These are phyloP conservation scores for Archips crataeganus DNA, from an alignment of 2,888 invertebrate species.

Conservation along the genomic window DNA sequence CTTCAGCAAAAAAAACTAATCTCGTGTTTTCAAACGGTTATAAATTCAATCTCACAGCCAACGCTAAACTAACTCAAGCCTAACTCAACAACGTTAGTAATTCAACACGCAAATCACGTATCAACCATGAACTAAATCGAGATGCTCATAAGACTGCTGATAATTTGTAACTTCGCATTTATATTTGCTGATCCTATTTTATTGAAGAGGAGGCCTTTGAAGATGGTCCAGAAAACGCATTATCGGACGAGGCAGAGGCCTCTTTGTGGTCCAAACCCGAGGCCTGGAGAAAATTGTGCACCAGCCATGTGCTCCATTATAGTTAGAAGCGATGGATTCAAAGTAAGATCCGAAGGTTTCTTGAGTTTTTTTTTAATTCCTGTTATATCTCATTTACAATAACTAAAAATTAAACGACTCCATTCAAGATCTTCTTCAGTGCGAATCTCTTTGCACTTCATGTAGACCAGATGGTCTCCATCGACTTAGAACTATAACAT, in stretches of 20 bases:
- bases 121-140: slow-evolving; percentile 5
- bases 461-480: no score
- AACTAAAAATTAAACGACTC: no score
- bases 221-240: neutral
- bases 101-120: neutral
- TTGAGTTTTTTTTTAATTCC: no score
- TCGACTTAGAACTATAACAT: no score
- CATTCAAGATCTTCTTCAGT: no score
- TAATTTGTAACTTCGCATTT: neutral
- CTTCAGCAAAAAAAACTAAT: neutral
- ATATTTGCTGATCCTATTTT: neutral
- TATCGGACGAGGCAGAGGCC: neutral
- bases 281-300: neutral
- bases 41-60: neutral
- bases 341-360: neutral
- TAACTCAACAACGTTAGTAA: neutral
- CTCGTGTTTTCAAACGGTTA: neutral
- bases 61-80: neutral
- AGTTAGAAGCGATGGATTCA: neutral
- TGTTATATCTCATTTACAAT: no score
- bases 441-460: no score
- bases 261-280: neutral
- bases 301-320: neutral
- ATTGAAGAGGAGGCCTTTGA: neutral
- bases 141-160: slow-evolving; percentile 1